A percentile compares a stretch with the other conserved stretches of the same genome.
phyloP scores from a whole-genome alignment of 2,888 invertebrate species.

The Caenorhabditis becei region DNA sequence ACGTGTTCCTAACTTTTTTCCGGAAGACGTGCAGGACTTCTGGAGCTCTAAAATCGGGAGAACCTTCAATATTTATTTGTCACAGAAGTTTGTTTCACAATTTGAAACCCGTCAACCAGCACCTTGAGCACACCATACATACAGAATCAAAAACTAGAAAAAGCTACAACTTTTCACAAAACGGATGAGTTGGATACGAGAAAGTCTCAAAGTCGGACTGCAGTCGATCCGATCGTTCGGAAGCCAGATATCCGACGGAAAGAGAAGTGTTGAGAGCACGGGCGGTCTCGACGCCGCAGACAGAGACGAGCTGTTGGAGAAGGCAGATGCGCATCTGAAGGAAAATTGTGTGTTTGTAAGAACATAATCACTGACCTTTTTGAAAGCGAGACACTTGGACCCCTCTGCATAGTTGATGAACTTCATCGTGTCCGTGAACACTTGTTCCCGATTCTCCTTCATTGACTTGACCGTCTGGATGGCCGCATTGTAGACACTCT shows the following conservation, averaged over 20 bases:
- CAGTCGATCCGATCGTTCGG: conserved; percentile 67
- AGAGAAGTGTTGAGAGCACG: conserved; percentile 66
- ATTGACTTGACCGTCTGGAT: conserved; percentile 60
- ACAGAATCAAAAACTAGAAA: not conserved
- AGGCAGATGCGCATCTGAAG: conserved; percentile 66
- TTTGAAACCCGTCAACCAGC: conserved; percentile 31
- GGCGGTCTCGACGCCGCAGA: conserved; percentile 64
- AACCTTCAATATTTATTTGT: not conserved
- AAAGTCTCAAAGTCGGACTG: conserved; percentile 69
- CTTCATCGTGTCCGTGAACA: conserved; percentile 64
- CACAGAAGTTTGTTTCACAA: conserved; percentile 11
- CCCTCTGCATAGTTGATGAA: conserved; percentile 63
- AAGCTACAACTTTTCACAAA: conserved; percentile 43
- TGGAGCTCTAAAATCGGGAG: too few species aligned
- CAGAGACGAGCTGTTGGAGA: conserved; percentile 49
- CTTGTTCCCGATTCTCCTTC: conserved; percentile 35
- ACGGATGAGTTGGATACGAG: conserved; percentile 63
- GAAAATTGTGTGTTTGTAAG: not conserved
- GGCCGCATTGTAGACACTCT: conserved; percentile 62
- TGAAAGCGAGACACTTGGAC: conserved; percentile 55
- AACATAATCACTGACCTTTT: conserved; percentile 50
- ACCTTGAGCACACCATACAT: not conserved
- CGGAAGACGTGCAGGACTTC: too few species aligned
- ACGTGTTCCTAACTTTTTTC: too few species aligned
- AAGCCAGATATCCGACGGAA: conserved; percentile 65